These are phyloP conservation scores for Carassius carassius DNA, from an alignment of 2,113 vertebrate species.

Conservation along the genomic window DNA sequence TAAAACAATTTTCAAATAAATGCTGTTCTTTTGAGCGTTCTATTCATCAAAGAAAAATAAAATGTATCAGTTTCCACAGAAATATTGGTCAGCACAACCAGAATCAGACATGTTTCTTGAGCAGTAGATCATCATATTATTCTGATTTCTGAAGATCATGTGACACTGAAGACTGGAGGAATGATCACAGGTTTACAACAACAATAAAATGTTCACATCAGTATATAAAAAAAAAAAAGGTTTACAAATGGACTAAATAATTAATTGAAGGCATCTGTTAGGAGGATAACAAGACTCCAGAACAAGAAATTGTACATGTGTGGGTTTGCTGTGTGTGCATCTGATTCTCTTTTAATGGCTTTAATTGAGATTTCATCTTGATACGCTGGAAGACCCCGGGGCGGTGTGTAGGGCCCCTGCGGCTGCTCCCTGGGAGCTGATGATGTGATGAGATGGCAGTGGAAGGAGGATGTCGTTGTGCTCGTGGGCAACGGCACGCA, in stretches of 20 bases:
- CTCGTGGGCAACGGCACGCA: not conserved
- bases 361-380: not conserved
- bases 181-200: too few species aligned
- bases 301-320: not conserved
- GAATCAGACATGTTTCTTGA: too few species aligned
- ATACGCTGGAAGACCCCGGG: not conserved
- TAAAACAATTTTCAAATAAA: too few species aligned
- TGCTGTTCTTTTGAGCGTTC: too few species aligned
- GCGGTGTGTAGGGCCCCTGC: not conserved
- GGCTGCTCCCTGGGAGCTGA: not conserved
- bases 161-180: too few species aligned
- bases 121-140: too few species aligned
- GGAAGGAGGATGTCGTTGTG: slow-evolving; percentile 22
- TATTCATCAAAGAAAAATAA: not conserved
- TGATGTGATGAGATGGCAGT: slow-evolving; percentile 42
- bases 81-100: too few species aligned
- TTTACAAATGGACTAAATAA: not conserved
- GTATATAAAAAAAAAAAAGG: too few species aligned
- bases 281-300: not conserved
- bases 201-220: too few species aligned
- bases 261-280: not conserved
- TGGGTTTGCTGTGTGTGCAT: too few species aligned
- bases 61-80: too few species aligned
- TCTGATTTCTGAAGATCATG: too few species aligned
- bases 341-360: not conserved